Conservation (phyloP, 2,113 vertebrate genomes). For the Rhineura floridana region DNA sequence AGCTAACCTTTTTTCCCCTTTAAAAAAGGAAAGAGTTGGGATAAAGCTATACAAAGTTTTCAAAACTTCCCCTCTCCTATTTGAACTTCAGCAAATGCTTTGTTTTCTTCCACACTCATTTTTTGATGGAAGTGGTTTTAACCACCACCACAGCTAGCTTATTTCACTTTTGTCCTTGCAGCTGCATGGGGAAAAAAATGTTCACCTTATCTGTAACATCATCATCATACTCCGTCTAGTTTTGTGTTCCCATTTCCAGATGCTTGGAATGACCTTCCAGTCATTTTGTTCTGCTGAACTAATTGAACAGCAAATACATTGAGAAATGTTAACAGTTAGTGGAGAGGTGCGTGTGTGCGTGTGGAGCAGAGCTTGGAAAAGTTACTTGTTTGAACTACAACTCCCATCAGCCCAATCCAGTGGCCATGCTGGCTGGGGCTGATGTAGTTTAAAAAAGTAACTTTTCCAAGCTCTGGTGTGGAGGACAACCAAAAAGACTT, state of each 20-base stretch:
- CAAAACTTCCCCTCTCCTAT: not conserved
- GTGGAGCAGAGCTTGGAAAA: too few species aligned
- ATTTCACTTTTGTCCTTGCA: not conserved
- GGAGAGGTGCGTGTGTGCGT: not conserved
- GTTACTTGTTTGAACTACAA: too few species aligned
- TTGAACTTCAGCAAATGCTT: not conserved
- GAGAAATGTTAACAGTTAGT: constrained; percentile 48
- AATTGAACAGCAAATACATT: constrained; percentile 34
- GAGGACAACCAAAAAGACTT: constrained; percentile 17
- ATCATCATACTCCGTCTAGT: constrained; percentile 45
- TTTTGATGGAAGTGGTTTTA: not conserved
- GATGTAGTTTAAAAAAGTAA: too few species aligned
- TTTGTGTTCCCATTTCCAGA: constrained; percentile 41
- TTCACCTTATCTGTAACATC: constrained; percentile 16
- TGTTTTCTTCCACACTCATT: not conserved
- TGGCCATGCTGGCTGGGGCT: too few species aligned
- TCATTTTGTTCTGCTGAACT: constrained; percentile 40
- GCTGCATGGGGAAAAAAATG: constrained; percentile 38
- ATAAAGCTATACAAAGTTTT: not conserved
- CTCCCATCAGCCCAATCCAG: too few species aligned
- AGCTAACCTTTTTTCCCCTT: not conserved
- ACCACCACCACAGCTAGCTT: not conserved
- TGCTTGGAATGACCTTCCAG: constrained; percentile 46
- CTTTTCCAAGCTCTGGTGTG: too few species aligned
- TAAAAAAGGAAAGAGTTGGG: not conserved